Evolutionary conservation across 30 jellyfish, hydroid and myxozoan species (phyloP), one percentile per base, ranked within the genome.

Genomic region (Phacellophora camtschatica): DNA sequence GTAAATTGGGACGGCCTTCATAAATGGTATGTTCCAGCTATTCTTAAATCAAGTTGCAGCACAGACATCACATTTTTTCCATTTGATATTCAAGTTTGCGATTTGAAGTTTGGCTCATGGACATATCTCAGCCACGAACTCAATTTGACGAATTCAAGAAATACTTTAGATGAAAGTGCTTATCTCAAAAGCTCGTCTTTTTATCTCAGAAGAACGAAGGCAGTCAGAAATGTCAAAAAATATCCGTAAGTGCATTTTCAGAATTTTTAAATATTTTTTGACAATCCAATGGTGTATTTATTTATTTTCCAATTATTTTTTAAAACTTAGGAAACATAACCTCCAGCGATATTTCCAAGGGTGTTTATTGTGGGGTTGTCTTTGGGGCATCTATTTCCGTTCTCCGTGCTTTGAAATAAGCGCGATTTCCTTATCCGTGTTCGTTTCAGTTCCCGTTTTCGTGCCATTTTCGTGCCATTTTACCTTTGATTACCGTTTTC

Each of bases 101-200:
- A 41, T 5, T 58, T 92, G 51, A 89, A 82, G 8, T 92, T 92
- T 33, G 99, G 99, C 23, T 88, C 97, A 13, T 92, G 99, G 99
- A 81, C 99, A 15, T 86, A 69, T 61, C 43, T 54, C 27, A 95
- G 90, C 1, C 66, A 86, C 18, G 87, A 85, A 29, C 28, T 92
- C 46, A 80, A 92, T 63, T 20, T 92, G 2, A 78, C 91, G 20
- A 73, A 63, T 20, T 55, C 19, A 27, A 43, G 84, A 15, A 88
- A 66, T 7, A 39, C 83, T 4, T 80, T 95, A 30, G 99, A 92
- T 64, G 27, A 74, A 20, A 30, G 50, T 4, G 77, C 80, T 23
- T 92, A 92, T 48, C 65, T 71, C 65, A 65, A 36, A 25, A 92
- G 99, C 66, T 80, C 99, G 5, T 94, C 93, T 22, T 83, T 92